phyloP scores from a whole-genome alignment of 2,113 vertebrate genomes.

The Aphelocoma coerulescens region DNA sequence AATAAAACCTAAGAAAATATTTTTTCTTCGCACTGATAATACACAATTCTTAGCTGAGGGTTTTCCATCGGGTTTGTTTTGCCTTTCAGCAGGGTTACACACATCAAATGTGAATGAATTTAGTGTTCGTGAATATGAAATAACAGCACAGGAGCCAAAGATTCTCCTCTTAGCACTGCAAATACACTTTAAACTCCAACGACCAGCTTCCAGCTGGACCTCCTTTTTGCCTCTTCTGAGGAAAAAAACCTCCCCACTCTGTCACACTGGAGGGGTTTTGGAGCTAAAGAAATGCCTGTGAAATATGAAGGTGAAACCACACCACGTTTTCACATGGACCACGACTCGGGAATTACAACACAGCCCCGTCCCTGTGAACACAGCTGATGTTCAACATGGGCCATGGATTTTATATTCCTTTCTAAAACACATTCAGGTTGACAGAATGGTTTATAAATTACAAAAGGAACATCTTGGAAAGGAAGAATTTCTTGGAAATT shows the following conservation, averaged over 20 bases:
- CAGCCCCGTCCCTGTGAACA: background rate
- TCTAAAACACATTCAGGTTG: background rate
- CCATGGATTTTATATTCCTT: background rate
- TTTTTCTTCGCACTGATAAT: background rate
- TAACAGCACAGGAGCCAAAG: background rate
- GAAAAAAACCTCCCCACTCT: background rate
- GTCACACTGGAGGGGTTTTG: background rate
- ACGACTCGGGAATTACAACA: background rate
- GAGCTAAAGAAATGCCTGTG: background rate
- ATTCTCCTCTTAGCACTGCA: background rate
- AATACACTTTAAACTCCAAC: background rate
- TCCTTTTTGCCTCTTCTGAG: background rate
- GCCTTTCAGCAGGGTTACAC: slow-evolving; percentile 1
- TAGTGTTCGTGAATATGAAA: slow-evolving; percentile 33
- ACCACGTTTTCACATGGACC: background rate
- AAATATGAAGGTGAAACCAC: background rate
- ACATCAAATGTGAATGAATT: background rate
- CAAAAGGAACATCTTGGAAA: background rate
- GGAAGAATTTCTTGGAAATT: background rate
- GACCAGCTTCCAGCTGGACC: background rate
- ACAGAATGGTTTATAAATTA: background rate
- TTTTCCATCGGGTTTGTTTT: slow-evolving; percentile 29
- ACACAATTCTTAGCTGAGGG: background rate
- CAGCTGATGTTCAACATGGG: background rate
- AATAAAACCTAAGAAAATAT: slow-evolving; percentile 21